Conservation (phyloP, 2,888 invertebrate species). For the Pterobdella sp. region DNA sequence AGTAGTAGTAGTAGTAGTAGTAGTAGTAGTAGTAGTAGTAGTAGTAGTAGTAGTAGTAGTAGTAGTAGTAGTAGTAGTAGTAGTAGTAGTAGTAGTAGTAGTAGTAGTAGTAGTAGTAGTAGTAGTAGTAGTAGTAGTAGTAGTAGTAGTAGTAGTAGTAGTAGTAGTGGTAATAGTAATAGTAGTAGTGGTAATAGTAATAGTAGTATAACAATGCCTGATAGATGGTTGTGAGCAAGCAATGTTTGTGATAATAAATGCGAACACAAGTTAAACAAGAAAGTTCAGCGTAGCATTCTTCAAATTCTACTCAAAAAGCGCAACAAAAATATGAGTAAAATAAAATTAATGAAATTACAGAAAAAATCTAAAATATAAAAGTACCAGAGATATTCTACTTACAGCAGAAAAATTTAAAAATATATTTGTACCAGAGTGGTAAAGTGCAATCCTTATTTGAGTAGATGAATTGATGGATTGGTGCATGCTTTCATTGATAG, state of each 20-base stretch:
- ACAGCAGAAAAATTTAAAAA: too few species aligned
- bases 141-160: slow-evolving; percentile 18
- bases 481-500: neutral
- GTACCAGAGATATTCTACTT: too few species aligned
- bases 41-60: slow-evolving; percentile 18
- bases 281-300: too few species aligned
- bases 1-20: slow-evolving; percentile 12
- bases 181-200: slow-evolving; percentile 17
- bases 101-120: slow-evolving; percentile 20
- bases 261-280: too few species aligned
- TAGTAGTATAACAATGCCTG: too few species aligned
- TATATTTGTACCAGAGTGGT: neutral
- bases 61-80: slow-evolving; percentile 20
- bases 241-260: too few species aligned
- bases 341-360: too few species aligned
- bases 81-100: slow-evolving; percentile 17
- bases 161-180: slow-evolving; percentile 16
- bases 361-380: too few species aligned
- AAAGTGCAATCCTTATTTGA: neutral
- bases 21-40: slow-evolving; percentile 17
- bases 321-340: too few species aligned
- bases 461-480: neutral
- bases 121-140: slow-evolving; percentile 18
- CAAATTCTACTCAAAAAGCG: too few species aligned
- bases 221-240: too few species aligned